Conservation (phyloP, 2,888 invertebrate genomes). For the Athalia rosae region DNA sequence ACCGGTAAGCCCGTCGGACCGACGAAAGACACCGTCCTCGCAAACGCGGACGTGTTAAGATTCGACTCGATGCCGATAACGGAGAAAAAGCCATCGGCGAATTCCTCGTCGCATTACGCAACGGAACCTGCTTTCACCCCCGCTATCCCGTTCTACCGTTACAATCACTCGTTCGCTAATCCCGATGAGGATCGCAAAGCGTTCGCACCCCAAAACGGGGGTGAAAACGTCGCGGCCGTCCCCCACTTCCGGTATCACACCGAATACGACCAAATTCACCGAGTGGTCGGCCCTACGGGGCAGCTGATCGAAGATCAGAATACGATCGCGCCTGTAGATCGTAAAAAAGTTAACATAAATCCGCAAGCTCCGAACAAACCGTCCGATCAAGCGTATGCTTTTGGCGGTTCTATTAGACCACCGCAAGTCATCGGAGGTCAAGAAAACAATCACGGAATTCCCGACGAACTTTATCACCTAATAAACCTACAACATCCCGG, state of each 20-base stretch:
- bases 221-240: slow-evolving; percentile 5
- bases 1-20: slow-evolving; percentile 54
- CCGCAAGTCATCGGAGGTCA: slow-evolving; percentile 55
- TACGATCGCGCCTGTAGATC: slow-evolving; percentile 1
- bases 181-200: neutral
- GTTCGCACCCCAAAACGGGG: neutral
- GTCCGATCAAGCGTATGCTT: too few relatives aligned
- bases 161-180: neutral
- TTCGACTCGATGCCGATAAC: slow-evolving; percentile 52
- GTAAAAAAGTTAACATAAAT: neutral
- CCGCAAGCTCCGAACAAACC: neutral
- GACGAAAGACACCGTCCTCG: slow-evolving; percentile 61
- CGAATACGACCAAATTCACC: slow-evolving; percentile 59
- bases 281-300: slow-evolving; percentile 54
- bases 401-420: slow-evolving; percentile 46
- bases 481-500: slow-evolving; percentile 69
- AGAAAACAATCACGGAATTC: slow-evolving; percentile 53
- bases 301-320: slow-evolving; percentile 23
- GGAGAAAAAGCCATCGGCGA: slow-evolving; percentile 57
- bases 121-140: neutral
- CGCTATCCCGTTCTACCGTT: neutral
- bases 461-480: slow-evolving; percentile 66
- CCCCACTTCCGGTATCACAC: slow-evolving; percentile 54
- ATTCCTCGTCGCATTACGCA: neutral
- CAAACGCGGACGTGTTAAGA: neutral